Base-by-base conservation (phyloP, 64 coral and sea anemone genomes). In the Catalaphyllia jardinei region DNA sequence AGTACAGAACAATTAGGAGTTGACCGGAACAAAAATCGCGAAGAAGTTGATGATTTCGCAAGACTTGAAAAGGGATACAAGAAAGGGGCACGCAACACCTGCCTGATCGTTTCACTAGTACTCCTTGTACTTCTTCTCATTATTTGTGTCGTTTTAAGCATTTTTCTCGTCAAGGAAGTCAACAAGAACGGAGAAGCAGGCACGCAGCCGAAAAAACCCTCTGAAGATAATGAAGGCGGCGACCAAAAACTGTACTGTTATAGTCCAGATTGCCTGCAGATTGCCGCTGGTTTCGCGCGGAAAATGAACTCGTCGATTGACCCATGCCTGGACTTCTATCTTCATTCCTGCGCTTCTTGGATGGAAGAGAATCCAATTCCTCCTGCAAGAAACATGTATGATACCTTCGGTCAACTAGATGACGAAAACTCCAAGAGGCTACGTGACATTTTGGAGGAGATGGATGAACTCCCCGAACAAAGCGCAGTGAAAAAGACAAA, bases 291-390 rank as follows among this genome's bases (percentile, higher is more conserved):
- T n/a, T 30, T 92, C 18, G 33, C 63, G 25, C 38, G 50, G 29
- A 81, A 92, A 17, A 87, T 92, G 60, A 59, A 92, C 28, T 25
- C 29, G 25, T 87, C 77, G 10, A 5, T 31, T 0, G 51, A 92
- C 19, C 73, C 90, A 8, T 92, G 90, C 29, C 61, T 73, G 4
- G 35, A 92, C 31, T 79, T 92, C 61, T 79, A 71, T 75, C 59
- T 46, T 28, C 29, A 92, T 57, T 71, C 90, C 0, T 92, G 90
- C 42, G 90, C 76, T 55, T 72, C 73, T n/a, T 92, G 90, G 90
- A 76, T 72, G 15, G 35, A 71, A 9, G 15, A 69, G 10, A 67
- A 92, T 72, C 90, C 90, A 10, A 91, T 91, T 30, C 79, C 89
- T 1, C 77, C 79, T 13, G 71, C 79, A 28, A 82, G 46, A 51